Base-by-base conservation (phyloP, 2,888 invertebrate species). In the Philaethria dido region DNA sequence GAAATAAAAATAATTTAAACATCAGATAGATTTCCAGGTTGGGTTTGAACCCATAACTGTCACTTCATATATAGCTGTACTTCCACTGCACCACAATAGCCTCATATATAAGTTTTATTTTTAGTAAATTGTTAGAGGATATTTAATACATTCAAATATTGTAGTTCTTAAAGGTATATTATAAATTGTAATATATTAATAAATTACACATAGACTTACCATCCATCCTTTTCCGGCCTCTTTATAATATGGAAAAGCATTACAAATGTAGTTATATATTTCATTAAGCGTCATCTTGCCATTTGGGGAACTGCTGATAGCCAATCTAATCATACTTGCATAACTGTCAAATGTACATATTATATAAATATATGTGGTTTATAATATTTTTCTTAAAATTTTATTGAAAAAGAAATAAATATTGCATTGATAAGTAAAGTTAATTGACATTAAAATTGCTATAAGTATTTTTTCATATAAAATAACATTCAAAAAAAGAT, bases 241-340 rank as follows among this genome's bases (percentile, higher is more conserved):
- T 80, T 94, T 94, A 80, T 95, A 96, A 80, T 95, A 96, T 0
- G 95, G 95, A 83, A 95, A 96, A 74, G 95, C 94, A 72, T 95
- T 95, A 77, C 94, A 94, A 54, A 96, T 95, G 90, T 95, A 95
- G 74, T 95, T 94, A 82, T 96, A 96, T 74, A 96, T 95, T 83
- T 96, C 95, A 74, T 95, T 95, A 42, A 96, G 88, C 2, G 95
- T 96, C 95, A 95, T 95, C 89, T 95, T 95, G 75, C 95, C 94
- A 78, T 93, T 94, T 2, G 93, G 88, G 1, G 95, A 94, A 78
- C 93, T 94, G 87, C 94, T 95, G 76, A 96, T 95, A 6, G 95
- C 95, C 75, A 95, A 89, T 71, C 94, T 90, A 74, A 96, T 96
- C 84, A 96, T 93, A 77, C 94, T 95, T 48, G 95, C 95, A 83